Evolutionary conservation across 2,113 vertebrate species (phyloP).

Genomic region (Erythrolamprus reginae): DNA sequence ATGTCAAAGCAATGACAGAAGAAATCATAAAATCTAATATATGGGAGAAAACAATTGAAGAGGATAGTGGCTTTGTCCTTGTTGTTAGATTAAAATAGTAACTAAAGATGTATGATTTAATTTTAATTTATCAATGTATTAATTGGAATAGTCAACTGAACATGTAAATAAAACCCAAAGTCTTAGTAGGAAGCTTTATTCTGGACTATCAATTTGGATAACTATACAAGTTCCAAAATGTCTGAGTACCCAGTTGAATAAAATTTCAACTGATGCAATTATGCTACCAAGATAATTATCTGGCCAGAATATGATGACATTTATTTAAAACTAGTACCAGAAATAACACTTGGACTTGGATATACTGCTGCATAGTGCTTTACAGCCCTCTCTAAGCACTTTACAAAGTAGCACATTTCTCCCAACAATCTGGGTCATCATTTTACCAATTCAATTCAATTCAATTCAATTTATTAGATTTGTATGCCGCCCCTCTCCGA

Average conservation of each 20-base stretch:
- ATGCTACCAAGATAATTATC: constrained; percentile 16
- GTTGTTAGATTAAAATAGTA: constrained; percentile 43
- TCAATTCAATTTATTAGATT: no score
- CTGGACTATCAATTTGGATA: constrained; percentile 12
- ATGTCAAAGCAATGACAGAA: constrained; percentile 56
- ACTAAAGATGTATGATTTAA: constrained; percentile 54
- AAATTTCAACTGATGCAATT: constrained; percentile 28
- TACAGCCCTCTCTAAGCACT: no score
- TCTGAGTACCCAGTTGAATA: constrained; percentile 14
- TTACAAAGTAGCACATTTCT: no score
- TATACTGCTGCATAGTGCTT: no score
- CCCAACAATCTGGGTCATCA: no score
- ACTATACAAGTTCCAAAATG: background rate
- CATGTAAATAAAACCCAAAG: constrained; percentile 11
- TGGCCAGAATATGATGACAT: background rate
- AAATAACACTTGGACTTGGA: no score
- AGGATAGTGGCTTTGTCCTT: constrained; percentile 9
- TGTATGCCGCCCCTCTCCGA: no score
- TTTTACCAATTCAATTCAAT: no score
- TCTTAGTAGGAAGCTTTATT: constrained; percentile 27
- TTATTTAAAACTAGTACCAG: background rate
- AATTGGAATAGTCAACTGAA: background rate
- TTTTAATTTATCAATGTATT: constrained; percentile 26
- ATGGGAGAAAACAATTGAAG: constrained; percentile 45
- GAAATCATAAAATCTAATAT: constrained; percentile 59